phyloP scores from a whole-genome alignment of 2,888 invertebrate species.

The Abscondita cerata region DNA sequence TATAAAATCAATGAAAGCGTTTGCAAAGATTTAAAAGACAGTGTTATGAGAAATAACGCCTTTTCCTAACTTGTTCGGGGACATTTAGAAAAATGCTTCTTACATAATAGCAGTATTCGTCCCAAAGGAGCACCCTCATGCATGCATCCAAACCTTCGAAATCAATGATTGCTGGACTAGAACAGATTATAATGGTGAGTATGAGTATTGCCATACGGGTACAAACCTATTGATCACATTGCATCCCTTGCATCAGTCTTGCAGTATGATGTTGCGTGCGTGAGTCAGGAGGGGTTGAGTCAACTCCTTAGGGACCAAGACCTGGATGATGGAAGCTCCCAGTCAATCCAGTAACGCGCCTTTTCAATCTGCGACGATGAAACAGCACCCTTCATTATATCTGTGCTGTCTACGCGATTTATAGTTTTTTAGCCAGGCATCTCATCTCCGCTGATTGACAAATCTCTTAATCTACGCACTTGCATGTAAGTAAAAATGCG shows the following conservation, averaged over 20 bases:
- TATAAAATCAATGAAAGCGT: too few relatives aligned
- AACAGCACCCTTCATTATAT: constrained; percentile 53
- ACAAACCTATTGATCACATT: constrained; percentile 36
- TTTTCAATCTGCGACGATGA: constrained; percentile 57
- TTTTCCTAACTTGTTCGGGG: too few relatives aligned
- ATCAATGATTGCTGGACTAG: constrained; percentile 36
- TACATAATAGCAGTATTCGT: background rate
- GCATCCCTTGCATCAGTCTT: constrained; percentile 39
- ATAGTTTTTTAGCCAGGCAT: constrained; percentile 36
- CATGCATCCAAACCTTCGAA: constrained; percentile 22
- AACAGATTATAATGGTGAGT: constrained; percentile 36
- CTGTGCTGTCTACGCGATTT: constrained; percentile 42
- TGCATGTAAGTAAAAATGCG: background rate
- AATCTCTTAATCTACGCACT: constrained; percentile 19
- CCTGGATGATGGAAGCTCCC: constrained; percentile 57
- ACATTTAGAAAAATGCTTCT: too few relatives aligned
- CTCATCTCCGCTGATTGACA: constrained; percentile 31
- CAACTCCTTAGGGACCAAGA: constrained; percentile 54
- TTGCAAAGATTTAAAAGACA: too few relatives aligned
- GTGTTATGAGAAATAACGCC: too few relatives aligned
- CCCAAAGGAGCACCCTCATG: constrained; percentile 3
- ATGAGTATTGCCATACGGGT: constrained; percentile 37
- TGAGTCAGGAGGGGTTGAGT: constrained; percentile 52
- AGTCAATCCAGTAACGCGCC: constrained; percentile 59
- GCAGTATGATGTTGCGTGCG: constrained; percentile 45